Percentiles rank a stretch among this genome's conserved stretches.
Evolutionary conservation across 2,888 invertebrate genomes (phyloP).

Genomic region (Empis stercorea): DNA sequence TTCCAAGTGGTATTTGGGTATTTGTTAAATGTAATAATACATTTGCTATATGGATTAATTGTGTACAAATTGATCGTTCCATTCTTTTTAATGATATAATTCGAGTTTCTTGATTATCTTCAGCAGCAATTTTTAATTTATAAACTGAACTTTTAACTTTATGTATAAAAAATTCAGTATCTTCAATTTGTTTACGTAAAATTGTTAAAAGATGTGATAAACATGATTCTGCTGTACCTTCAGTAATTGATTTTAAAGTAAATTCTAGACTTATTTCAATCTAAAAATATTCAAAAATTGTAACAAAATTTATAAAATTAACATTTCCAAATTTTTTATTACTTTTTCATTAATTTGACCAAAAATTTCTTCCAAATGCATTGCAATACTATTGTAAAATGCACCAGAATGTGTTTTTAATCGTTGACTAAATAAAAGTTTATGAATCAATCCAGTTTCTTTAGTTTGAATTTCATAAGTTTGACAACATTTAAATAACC

Average conservation of each 20-base stretch:
- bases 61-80: slow-evolving; percentile 45
- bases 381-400: slow-evolving; percentile 28
- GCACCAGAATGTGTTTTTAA: slow-evolving; percentile 31
- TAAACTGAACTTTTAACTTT: slow-evolving; percentile 37
- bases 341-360: slow-evolving; percentile 21
- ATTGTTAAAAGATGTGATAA: slow-evolving; percentile 23
- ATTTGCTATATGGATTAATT: slow-evolving; percentile 42
- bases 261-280: slow-evolving; percentile 12
- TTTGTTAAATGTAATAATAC: slow-evolving; percentile 41
- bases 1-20: slow-evolving; percentile 40
- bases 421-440: slow-evolving; percentile 28
- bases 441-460: slow-evolving; percentile 27
- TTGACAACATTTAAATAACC: slow-evolving; percentile 30
- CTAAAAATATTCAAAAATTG: slow-evolving; percentile 5
- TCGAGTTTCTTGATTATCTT: slow-evolving; percentile 35
- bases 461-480: slow-evolving; percentile 21
- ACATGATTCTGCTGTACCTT: slow-evolving; percentile 22
- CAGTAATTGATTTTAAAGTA: slow-evolving; percentile 25
- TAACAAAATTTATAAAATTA: background rate
- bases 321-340: too few relatives aligned
- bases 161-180: slow-evolving; percentile 31
- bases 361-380: slow-evolving; percentile 25
- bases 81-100: slow-evolving; percentile 38
- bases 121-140: slow-evolving; percentile 35
- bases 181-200: slow-evolving; percentile 28